Base-by-base conservation (phyloP, 2,113 vertebrate species). In the Willisornis vidua region DNA sequence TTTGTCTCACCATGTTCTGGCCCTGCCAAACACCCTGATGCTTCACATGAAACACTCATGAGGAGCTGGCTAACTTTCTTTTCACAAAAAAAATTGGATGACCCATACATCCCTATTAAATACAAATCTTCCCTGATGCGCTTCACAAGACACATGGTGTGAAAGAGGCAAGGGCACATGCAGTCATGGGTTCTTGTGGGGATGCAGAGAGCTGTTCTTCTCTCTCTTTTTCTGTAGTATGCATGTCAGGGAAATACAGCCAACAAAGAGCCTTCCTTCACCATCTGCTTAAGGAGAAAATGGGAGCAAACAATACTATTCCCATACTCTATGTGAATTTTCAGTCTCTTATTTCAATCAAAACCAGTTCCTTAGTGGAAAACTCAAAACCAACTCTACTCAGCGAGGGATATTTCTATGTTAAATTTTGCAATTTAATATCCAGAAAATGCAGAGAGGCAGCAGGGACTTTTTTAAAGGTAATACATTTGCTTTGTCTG, bases 331-430 rank as follows among this genome's bases (percentile, higher is more conserved):
- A 7, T 23, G 20, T 54, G 35, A 87, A 93, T 77, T 94, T 91
- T 59, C 51, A 88, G 31, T 26, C 52, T 90, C 61, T 80, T 74
- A 80, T 67, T 95, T 97, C 78, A 96, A 51, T 76, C 74, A 85
- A 94, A 95, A 87, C 19, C 49, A 85, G n/a, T 16, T 85, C 57
- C 55, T 83, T 52, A 23, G 43, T 45, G 68, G 43, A 96, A 94
- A 96, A 66, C 31, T 62, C 71, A 73, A 46, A 77, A 62, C 0
- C 2, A 4, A 18, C 35, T 91, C 51, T 80, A 29, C 35, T 78
- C 26, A 86, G 37, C 23, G 39, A 76, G 16, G 51, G 22, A 20
- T 74, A 55, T 45, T 91, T 80, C 66, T 79, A 33, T n/a, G 33
- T 37, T 59, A 93, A 59, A 86, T 67, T 71, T 90, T 85, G 79